phyloP scores from a whole-genome alignment of 2,797 vertebrate species.

The Calcarius lapponicus region DNA sequence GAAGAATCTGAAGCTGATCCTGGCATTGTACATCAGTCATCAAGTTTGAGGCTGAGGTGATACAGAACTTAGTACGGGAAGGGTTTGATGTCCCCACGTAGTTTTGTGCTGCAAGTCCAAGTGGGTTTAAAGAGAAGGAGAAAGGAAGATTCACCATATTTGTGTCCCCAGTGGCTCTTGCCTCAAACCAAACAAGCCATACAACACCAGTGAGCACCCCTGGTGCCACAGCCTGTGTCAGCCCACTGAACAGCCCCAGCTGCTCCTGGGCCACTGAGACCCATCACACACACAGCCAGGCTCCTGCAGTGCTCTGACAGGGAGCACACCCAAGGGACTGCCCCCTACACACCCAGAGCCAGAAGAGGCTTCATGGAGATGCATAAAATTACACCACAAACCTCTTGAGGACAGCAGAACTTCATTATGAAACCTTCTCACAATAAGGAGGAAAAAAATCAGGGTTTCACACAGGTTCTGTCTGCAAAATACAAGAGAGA shows the following conservation, averaged over 20 bases:
- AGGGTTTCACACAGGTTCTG: background rate
- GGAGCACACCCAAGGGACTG: background rate
- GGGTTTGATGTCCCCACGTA: fast-evolving
- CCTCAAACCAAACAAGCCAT: background rate
- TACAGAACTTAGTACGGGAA: background rate
- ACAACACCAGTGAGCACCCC: fast-evolving
- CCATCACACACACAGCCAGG: background rate
- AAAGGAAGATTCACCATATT: background rate
- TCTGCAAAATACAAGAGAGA: background rate
- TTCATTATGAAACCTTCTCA: background rate
- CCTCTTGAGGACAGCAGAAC: background rate
- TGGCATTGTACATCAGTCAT: fast-evolving
- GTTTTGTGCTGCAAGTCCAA: background rate
- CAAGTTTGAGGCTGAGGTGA: background rate
- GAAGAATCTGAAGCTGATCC: fast-evolving
- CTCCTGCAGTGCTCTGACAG: background rate
- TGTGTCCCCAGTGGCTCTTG: background rate
- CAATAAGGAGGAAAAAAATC: background rate
- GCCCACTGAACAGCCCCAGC: background rate
- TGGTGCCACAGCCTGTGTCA: background rate
- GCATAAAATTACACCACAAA: background rate
- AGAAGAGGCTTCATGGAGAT: background rate
- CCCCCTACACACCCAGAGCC: background rate
- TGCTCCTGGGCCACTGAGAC: background rate
- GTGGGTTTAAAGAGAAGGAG: background rate